Evolutionary conservation across 2,797 vertebrate species (phyloP).

Genomic region (Poecilia velifera): DNA sequence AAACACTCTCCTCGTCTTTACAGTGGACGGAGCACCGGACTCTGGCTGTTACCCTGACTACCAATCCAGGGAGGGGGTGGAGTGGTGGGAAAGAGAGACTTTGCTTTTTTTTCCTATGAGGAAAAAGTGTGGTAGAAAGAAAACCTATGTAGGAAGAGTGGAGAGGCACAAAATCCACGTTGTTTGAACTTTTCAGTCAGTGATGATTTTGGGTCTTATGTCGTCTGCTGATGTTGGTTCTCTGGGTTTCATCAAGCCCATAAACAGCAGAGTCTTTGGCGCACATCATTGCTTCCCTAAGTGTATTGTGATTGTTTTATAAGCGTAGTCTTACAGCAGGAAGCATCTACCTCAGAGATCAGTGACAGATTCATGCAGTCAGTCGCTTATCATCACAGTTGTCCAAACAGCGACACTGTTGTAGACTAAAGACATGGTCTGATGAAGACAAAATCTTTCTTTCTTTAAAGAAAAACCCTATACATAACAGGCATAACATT

Average conservation of each 20-base stretch:
- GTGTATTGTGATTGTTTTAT: not conserved
- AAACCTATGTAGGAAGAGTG: too few relatives aligned
- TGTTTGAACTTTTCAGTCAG: too few relatives aligned
- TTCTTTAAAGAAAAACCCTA: not conserved
- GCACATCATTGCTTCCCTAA: not conserved
- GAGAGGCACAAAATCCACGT: too few relatives aligned
- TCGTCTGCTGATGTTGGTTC: too few relatives aligned
- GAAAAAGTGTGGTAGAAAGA: too few relatives aligned
- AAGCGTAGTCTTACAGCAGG: not conserved
- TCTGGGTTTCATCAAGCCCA: too few relatives aligned
- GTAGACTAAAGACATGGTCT: not conserved
- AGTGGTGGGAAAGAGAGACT: not conserved
- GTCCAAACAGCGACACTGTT: not conserved
- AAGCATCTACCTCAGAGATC: not conserved
- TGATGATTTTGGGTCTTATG: too few relatives aligned
- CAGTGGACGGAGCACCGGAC: slow-evolving; percentile 11
- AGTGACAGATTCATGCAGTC: not conserved
- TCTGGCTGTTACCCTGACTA: slow-evolving; percentile 38
- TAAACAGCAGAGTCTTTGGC: too few relatives aligned
- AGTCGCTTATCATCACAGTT: not conserved
- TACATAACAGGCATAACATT: not conserved
- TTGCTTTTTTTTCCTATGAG: too few relatives aligned
- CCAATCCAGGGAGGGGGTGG: not conserved
- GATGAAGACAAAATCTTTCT: not conserved
- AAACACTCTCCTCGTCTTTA: slow-evolving; percentile 14